These are phyloP conservation scores for Hypselothyrea guttata DNA, from an alignment of 2,888 invertebrate species.

Conservation along the genomic window DNA sequence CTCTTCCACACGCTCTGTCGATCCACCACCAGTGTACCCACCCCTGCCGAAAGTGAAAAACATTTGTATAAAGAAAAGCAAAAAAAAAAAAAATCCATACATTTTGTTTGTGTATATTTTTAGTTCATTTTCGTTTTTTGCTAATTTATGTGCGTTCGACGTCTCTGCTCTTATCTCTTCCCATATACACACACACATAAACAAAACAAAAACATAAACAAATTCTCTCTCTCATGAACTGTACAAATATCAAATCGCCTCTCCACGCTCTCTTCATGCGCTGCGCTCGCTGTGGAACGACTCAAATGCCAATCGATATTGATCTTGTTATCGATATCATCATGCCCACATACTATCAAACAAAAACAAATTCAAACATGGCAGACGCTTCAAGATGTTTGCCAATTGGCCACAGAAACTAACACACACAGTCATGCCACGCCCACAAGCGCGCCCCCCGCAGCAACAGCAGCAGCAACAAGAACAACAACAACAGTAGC, in stretches of 20 bases:
- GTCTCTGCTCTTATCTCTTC: conserved; percentile 75
- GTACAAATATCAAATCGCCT: conserved; percentile 60
- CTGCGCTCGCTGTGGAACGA: conserved; percentile 70
- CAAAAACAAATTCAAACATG: conserved; percentile 17
- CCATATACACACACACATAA: conserved; percentile 47
- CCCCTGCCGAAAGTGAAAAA: conserved; percentile 10
- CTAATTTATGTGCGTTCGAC: conserved; percentile 74
- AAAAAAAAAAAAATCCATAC: conserved; percentile 52
- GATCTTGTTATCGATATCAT: conserved; percentile 31
- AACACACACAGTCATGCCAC: conserved; percentile 54
- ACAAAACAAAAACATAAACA: conserved; percentile 30
- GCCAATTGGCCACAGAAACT: conserved; percentile 74
- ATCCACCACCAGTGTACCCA: conserved; percentile 40
- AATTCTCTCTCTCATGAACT: conserved; percentile 50
- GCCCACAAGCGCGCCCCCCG: conserved; percentile 25
- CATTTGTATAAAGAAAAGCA: conserved; percentile 57
- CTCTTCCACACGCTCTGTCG: conserved; percentile 15
- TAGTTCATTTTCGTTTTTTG: conserved; percentile 64
- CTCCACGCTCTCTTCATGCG: conserved; percentile 74
- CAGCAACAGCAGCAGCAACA: conserved; percentile 26
- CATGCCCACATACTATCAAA: background rate
- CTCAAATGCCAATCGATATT: conserved; percentile 43
- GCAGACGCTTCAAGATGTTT: conserved; percentile 83
- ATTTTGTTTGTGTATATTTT: conserved; percentile 51
- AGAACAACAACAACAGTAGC: conserved; percentile 20